Evolutionary conservation across 2,888 invertebrate genomes (phyloP), one percentile per base, ranked within the genome.

Genomic region (Lochmaea capreae): DNA sequence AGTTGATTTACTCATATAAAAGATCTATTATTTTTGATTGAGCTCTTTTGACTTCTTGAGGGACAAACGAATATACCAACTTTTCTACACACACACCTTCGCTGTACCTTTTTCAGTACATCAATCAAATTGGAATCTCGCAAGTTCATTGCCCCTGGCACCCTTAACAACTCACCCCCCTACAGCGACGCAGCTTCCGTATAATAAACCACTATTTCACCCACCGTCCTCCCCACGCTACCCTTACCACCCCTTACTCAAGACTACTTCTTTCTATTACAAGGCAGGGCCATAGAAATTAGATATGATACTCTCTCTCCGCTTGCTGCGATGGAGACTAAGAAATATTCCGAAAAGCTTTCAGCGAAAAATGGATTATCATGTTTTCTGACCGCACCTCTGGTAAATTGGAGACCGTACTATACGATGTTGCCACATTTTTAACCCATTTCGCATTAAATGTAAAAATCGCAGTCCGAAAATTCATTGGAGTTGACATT

Each of bases 191-290:
- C 75, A 74, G 77, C 74, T 77, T 77, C 75, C 77, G 77, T 76
- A 76, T 77, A 76, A 77, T 76, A 76, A 75, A 76, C 74, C 69
- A 77, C 77, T 76, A 77, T 76, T 76, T 75, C 69, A 72, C 54
- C 72, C 68, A 66, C 62, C 66, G 68, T 12, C 26, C 33, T n/a
- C 65, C 18, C 63, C 52, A n/a, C 43, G 22, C 22, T n/a, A 46
- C 33, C 59, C 68, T 49, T 12, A 22, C 61, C 61, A 22, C 14
- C 61, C 16, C 61, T 33, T 42, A 18, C 71, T 52, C 54, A 62
- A 62, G 61, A 68, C 68, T 52, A 68, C 68, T 68, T 68, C 68
- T 68, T 68, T 68, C 68, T 68, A 68, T 68, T 68, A 68, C 62
- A 62, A 68, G 68, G 68, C 68, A 61, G 49, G 65, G 67, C 74